These are phyloP conservation scores for sheep (Ovis aries) DNA, from an alignment of 2,113 vertebrate species.

Conservation along the genomic window DNA sequence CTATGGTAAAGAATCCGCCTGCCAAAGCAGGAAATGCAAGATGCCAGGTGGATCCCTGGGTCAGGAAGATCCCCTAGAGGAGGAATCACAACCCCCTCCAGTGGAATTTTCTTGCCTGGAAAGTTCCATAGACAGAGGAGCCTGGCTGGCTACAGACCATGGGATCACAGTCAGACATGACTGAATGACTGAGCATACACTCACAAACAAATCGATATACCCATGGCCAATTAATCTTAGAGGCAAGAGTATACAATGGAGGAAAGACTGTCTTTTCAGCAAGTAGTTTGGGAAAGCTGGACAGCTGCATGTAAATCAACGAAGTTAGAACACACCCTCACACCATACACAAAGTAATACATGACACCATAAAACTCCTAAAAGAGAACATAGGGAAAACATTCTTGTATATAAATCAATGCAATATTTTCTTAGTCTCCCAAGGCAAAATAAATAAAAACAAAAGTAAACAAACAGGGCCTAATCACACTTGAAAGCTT, in stretches of 20 bases:
- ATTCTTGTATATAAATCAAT: background rate
- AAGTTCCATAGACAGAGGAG: background rate
- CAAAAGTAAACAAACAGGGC: background rate
- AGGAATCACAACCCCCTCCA: background rate
- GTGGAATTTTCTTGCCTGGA: background rate
- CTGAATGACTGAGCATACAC: background rate
- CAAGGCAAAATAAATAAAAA: background rate
- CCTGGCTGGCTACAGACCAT: background rate
- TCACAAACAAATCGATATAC: background rate
- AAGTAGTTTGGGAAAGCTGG: background rate
- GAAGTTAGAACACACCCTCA: background rate
- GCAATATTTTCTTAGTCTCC: background rate
- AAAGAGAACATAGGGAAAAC: background rate
- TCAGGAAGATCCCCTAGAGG: background rate
- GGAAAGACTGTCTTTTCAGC: background rate
- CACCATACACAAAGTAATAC: background rate
- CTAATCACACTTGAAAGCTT: background rate
- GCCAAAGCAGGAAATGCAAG: background rate
- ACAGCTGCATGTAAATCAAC: background rate
- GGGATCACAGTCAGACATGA: background rate
- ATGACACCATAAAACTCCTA: background rate
- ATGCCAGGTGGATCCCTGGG: accelerated
- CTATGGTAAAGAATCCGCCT: background rate
- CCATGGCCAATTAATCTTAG: background rate
- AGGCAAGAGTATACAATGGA: background rate